Evolutionary conservation across 2,797 vertebrate genomes (phyloP), one percentile per base, ranked within the genome.

Genomic region (Halcyon chelicuti): DNA sequence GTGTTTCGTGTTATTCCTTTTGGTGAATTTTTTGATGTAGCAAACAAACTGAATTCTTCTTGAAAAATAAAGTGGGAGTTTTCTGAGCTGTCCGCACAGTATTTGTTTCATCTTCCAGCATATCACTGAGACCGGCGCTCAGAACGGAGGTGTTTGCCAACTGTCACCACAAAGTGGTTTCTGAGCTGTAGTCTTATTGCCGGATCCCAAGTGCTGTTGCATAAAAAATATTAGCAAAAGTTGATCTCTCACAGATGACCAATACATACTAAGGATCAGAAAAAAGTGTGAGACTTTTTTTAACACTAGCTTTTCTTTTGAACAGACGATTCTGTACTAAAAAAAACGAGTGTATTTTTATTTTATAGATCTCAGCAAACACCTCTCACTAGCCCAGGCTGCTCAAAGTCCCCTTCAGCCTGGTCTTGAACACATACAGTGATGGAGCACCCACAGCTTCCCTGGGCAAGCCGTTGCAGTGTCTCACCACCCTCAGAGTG

Each of bases 11-110:
- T 65, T 83, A 84, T 95, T 95, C 68, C 93, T 94, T 88, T 55
- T 68, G 62, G 76, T 62, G 46, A 55, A 75, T 83, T 92, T 96
- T 94, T 95, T 28, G 73, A 91, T 93, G 85, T 72, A 88, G 66
- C 37, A 93, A 94, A 91, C 76, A 94, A 93, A 88, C 74, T 81
- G 28, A 90, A 94, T 86, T 94, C 72, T 58, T 96, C 76, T 92
- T 96, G 87, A 72, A 89, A 89, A 93, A 95, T 81, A 86, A 61
- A 66, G 58, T 84, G 62, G 76, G 81, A 91, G 33, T 58, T 84
- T 90, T 93, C 76, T 58, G 42, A 75, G 70, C 93, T 93, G 75
- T 90, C 85, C 26, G 42, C 82, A 60, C 33, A 81, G 31, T 75
- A 19, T 81, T 89, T 87, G 58, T 91, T 94, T 86, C 61, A 66